Evolutionary conservation across 2,888 invertebrate genomes (phyloP).

Genomic region (Spilosoma lubricipeda): DNA sequence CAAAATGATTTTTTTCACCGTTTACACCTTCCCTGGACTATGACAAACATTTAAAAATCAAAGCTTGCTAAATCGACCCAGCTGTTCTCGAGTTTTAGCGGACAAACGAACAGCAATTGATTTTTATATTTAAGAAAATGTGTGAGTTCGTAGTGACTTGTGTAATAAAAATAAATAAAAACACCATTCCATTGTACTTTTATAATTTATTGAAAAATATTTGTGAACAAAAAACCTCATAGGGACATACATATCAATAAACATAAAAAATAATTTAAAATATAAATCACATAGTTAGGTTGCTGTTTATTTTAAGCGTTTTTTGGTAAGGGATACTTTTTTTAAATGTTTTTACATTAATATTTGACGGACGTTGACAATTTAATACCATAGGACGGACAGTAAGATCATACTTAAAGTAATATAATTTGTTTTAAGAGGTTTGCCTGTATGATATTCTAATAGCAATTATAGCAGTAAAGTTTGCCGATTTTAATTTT

Average conservation of each 20-base stretch:
- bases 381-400: neutral
- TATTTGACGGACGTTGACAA: neutral
- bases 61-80: too few species aligned
- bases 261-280: neutral
- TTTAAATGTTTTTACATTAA: neutral
- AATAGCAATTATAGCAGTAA: neutral
- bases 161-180: neutral
- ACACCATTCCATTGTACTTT: neutral
- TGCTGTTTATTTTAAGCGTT: neutral
- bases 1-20: too few species aligned
- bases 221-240: neutral
- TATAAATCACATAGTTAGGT: slow-evolving; percentile 2
- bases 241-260: neutral
- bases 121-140: too few species aligned
- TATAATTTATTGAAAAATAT: slow-evolving; percentile 4
- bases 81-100: too few species aligned
- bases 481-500: too few species aligned
- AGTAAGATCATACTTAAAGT: neutral
- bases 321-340: neutral
- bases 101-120: too few species aligned
- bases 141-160: too few species aligned
- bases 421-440: neutral
- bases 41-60: too few species aligned
- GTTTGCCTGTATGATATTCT: neutral
- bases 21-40: too few species aligned